Evolutionary conservation across 2,113 vertebrate genomes (phyloP).

Genomic region (Anolis sagrei): DNA sequence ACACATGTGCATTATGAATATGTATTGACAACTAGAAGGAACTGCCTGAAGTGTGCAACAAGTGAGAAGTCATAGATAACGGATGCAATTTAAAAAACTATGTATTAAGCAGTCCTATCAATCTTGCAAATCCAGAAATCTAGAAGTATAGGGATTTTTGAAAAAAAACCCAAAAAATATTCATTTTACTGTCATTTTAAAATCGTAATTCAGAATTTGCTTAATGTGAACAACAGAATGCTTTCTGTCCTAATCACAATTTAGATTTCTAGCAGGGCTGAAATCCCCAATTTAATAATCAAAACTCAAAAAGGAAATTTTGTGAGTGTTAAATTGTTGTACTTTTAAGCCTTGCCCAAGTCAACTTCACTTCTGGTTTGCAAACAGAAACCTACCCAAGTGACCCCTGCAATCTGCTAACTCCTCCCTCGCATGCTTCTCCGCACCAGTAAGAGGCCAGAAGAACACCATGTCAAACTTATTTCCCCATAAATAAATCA

Average conservation of each 20-base stretch:
- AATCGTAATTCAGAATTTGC: neutral
- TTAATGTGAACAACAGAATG: neutral
- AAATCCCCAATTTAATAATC: neutral
- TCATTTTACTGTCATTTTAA: neutral
- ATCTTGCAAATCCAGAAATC: constrained; percentile 2
- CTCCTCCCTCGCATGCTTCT: neutral
- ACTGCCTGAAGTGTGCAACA: neutral
- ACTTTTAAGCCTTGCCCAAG: neutral
- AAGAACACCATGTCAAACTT: neutral
- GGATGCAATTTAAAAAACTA: neutral
- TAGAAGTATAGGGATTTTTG: neutral
- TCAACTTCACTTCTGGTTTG: neutral
- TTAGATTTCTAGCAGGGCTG: neutral
- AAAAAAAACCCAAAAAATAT: neutral
- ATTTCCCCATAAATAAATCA: constrained; percentile 11
- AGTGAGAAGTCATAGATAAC: neutral
- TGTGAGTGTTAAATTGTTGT: neutral
- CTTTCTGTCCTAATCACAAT: neutral
- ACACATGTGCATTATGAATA: neutral
- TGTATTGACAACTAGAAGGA: neutral
- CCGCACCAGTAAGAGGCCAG: neutral
- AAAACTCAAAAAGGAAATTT: neutral
- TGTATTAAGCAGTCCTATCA: neutral
- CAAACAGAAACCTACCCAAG: neutral
- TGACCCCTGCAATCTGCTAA: neutral